A percentile compares a stretch with the other conserved stretches of the same genome.
These are phyloP conservation scores for Hepsetus odoe DNA, from an alignment of 2,113 vertebrate species.

Conservation along the genomic window DNA sequence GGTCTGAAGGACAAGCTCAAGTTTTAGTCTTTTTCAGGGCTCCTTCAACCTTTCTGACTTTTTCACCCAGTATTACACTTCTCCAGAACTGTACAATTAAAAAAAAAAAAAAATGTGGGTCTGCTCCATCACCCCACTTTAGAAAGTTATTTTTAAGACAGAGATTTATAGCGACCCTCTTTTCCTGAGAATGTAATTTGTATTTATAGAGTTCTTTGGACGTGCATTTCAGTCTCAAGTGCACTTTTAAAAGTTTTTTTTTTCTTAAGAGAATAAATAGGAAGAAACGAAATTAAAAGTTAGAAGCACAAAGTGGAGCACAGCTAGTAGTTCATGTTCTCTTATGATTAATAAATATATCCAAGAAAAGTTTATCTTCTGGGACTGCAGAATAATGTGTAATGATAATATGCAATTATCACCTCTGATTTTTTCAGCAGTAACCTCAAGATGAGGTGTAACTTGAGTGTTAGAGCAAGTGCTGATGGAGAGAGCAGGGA, in stretches of 20 bases:
- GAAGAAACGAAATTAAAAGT: constrained; percentile 10
- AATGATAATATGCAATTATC: constrained; percentile 97
- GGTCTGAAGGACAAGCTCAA: constrained; percentile 62
- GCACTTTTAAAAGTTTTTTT: neutral
- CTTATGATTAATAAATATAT: constrained; percentile 84
- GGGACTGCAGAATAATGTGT: constrained; percentile 86
- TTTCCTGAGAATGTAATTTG: neutral
- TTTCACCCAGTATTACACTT: neutral
- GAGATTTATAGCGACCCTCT: constrained; percentile 5
- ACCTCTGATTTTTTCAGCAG: constrained; percentile 85
- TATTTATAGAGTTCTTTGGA: constrained; percentile 21
- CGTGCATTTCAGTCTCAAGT: constrained; percentile 3
- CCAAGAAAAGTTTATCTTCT: constrained; percentile 78
- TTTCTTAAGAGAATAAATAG: neutral
- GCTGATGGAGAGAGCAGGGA: constrained; percentile 53
- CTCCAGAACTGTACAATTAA: neutral
- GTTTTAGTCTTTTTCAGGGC: too few species aligned
- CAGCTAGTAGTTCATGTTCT: constrained; percentile 52
- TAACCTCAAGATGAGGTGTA: constrained; percentile 65
- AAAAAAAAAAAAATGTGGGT: neutral
- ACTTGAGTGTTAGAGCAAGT: constrained; percentile 62
- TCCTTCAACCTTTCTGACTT: neutral
- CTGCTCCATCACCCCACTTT: constrained; percentile 3
- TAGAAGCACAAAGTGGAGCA: constrained; percentile 23
- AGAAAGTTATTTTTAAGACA: constrained; percentile 34